These are phyloP conservation scores for Champsocephalus esox DNA, from an alignment of 2,797 vertebrate species.

Conservation along the genomic window DNA sequence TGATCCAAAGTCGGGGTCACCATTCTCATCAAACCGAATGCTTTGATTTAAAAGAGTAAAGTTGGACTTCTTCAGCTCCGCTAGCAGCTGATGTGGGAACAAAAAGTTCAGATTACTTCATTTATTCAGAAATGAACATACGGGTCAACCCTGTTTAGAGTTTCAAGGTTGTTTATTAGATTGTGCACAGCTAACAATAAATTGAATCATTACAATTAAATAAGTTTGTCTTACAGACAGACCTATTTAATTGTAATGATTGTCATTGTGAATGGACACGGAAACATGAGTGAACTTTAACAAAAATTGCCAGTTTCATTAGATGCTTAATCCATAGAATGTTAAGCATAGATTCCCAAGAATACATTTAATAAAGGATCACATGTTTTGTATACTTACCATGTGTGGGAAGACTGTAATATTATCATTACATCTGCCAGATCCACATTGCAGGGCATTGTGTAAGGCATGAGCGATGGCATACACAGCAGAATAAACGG, in stretches of 20 bases:
- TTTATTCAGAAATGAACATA: not conserved
- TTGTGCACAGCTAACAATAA: no score
- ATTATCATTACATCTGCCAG: constrained; percentile 68
- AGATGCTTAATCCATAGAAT: no score
- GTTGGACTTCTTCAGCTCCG: constrained; percentile 84
- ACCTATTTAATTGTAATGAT: no score
- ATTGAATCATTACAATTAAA: not conserved
- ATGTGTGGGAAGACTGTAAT: constrained; percentile 82
- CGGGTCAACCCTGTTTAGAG: not conserved
- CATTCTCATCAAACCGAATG: constrained; percentile 82
- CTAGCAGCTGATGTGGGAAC: constrained; percentile 79
- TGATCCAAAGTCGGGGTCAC: constrained; percentile 73
- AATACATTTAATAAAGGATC: not conserved
- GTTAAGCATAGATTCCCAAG: not conserved
- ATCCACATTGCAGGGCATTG: constrained; percentile 80
- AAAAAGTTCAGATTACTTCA: constrained; percentile 15
- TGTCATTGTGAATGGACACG: no score
- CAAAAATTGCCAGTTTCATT: no score
- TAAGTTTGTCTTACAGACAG: not conserved
- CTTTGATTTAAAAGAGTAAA: constrained; percentile 81
- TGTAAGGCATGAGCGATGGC: constrained; percentile 87
- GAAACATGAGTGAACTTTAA: no score
- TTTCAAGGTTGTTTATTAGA: not conserved
- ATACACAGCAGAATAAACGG: constrained; percentile 84
- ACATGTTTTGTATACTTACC: constrained; percentile 77